Percentiles rank a stretch among this genome's conserved stretches.
phyloP scores from a whole-genome alignment of 1,140 invertebrate genomes.

The Orchesella cincta region DNA sequence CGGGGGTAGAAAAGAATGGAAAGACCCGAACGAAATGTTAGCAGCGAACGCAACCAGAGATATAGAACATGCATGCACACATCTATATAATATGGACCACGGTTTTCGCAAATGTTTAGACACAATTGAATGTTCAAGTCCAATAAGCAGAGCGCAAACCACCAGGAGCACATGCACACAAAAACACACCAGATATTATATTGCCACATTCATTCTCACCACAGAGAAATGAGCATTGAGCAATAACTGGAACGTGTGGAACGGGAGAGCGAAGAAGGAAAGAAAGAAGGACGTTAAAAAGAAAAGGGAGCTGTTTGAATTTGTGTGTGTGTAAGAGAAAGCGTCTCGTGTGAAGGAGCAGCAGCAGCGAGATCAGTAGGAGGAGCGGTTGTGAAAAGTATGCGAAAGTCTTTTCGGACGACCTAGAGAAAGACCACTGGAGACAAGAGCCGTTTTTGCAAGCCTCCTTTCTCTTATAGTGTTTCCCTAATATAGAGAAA shows the following conservation, averaged over 20 bases:
- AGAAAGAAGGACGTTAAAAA: neutral
- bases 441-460: neutral
- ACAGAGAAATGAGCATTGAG: neutral
- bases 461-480: neutral
- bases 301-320: neutral
- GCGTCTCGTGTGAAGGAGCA: neutral
- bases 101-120: neutral
- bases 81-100: too few relatives aligned
- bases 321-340: neutral
- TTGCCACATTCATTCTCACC: conserved; percentile 4
- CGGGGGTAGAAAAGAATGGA: neutral
- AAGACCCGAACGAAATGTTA: neutral
- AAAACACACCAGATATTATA: neutral
- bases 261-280: neutral
- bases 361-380: neutral
- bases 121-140: conserved; percentile 26
- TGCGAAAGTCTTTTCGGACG: neutral
- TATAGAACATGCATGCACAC: neutral
- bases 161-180: neutral
- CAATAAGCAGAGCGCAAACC: conserved; percentile 3
- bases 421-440: neutral
- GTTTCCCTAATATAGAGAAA: neutral
- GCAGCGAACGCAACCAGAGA: neutral
- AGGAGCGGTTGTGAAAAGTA: neutral
- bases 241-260: conserved; percentile 23